Base-by-base conservation (phyloP, 2,113 vertebrate genomes). In the Clarias magur region DNA sequence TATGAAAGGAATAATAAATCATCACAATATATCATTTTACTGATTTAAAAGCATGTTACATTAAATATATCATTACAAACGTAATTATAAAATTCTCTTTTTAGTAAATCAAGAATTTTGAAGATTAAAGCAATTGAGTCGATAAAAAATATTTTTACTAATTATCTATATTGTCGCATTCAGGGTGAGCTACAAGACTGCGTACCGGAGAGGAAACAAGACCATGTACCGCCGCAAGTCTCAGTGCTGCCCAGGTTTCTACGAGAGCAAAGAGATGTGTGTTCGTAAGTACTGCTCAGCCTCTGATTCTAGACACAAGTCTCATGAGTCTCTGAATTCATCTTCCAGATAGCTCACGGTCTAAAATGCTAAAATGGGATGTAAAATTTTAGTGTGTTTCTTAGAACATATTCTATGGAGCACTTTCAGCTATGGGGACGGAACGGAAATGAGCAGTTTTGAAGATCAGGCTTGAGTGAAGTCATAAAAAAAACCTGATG, bases 221-320 rank as follows among this genome's bases (percentile, higher is more conserved):
- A 99, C 96, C 0, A 99, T 99, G 98, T 98, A 99, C 80, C 93
- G 98, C 15, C 96, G 97, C 82, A 99, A 97, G 92, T 99, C 97
- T 30, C 97, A 99, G 93, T 99, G 98, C 91, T 99, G 98, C 84
- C 97, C 97, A 1, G 98, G 98, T 80, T 99, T 99, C 94, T 96
- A 95, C 42, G 97, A 99, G 92, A 97, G 95, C 87, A 94, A 93
- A 67, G 97, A 99, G 83, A 94, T 95, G 90, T 99, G 98, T 94
- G 93, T 97, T 90, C 97, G 97, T 99, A 95, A 97, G 98, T 97
- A 54, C 8, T 59, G 7, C 8, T 75, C 65, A 80, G n/a, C 42
- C 57, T 75, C 48, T 48, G 48, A 48, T 48, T 48, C 48, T 48
- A 42, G 42, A 42, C 42, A 42, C 21, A 5, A 84, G 63, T 25